Percentiles rank a stretch among this genome's conserved stretches.
These are phyloP conservation scores for Rhagoletis zephyria DNA, from an alignment of 1,140 invertebrate species.

Conservation along the genomic window DNA sequence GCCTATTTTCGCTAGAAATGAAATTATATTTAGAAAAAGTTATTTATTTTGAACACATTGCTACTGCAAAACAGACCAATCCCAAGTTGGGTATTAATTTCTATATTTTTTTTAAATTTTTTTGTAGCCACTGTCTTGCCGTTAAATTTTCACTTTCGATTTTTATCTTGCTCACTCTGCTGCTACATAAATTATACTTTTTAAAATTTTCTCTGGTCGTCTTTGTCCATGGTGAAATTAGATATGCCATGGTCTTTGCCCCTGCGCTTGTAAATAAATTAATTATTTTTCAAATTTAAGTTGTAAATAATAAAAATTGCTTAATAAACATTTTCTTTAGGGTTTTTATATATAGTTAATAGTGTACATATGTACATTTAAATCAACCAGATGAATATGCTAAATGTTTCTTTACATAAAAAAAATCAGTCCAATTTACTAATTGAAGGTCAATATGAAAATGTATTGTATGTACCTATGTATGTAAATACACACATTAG, in stretches of 20 bases:
- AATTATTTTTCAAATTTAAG: neutral
- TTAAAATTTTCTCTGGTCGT: too few relatives aligned
- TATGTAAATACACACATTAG: neutral
- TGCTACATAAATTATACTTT: too few relatives aligned
- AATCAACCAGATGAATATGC: neutral
- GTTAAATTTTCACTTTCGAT: neutral
- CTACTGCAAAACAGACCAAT: constrained; percentile 46
- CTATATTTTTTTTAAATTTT: neutral
- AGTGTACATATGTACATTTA: neutral
- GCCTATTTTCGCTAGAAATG: neutral
- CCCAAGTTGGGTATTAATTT: neutral
- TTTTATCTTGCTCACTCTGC: neutral
- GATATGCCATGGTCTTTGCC: too few relatives aligned
- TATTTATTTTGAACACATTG: constrained; percentile 30
- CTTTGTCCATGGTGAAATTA: too few relatives aligned
- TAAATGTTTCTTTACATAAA: constrained; percentile 39
- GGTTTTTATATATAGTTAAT: neutral
- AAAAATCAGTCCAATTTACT: constrained; percentile 44
- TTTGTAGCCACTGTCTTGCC: neutral
- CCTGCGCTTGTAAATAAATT: constrained; percentile 60
- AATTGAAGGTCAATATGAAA: constrained; percentile 15
- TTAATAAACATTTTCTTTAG: constrained; percentile 22
- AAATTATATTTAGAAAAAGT: neutral
- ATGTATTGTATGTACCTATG: neutral
- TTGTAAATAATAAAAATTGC: constrained; percentile 14